Base-by-base conservation (phyloP, 2,797 vertebrate species). In the Bradypodion pumilum region DNA sequence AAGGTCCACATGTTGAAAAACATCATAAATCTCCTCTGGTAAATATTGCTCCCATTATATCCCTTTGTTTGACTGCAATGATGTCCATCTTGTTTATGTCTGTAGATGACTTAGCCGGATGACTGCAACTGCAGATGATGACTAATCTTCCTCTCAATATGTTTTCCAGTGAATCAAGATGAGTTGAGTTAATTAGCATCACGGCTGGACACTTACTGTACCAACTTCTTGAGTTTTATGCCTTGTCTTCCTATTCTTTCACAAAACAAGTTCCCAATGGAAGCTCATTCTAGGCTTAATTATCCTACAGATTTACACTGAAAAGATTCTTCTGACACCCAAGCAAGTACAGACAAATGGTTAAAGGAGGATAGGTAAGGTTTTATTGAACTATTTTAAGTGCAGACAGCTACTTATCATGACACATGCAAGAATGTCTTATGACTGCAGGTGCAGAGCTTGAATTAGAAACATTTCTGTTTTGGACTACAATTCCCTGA, bases 71-170 rank as follows among this genome's bases (percentile, higher is more conserved):
- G 59, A 29, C 32, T 59, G 42, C 46, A 76, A 56, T 82, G 16
- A 76, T 76, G 40, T 83, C 70, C 35, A 68, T 83, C 62, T 42
- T 76, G 56, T 56, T 76, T 83, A 12, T n/a, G 27, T 76, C 46
- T 76, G 63, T 32, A 32, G 46, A 68, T 66, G 73, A 83, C 63
- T 68, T 63, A 75, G 21, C 37, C 81, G 42, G 72, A 82, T 75
- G 46, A 66, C 44, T 66, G n/a, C 62, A 52, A 35, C 12, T 63
- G 42, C 60, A 19, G 44, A 15, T 65, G 81, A 37, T 21, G 32
- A 62, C 49, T 13, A 37, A 52, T 52, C n/a, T 32, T 25, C 49
- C 23, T 25, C 37, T n/a, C 27, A 60, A 77, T 70, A 40, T 69
- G 65, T n/a, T 35, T 69, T 69, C 65, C 29, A 35, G 40, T 59